phyloP scores from a whole-genome alignment of 2,113 vertebrate genomes.

The Elaphurus davidianus region DNA sequence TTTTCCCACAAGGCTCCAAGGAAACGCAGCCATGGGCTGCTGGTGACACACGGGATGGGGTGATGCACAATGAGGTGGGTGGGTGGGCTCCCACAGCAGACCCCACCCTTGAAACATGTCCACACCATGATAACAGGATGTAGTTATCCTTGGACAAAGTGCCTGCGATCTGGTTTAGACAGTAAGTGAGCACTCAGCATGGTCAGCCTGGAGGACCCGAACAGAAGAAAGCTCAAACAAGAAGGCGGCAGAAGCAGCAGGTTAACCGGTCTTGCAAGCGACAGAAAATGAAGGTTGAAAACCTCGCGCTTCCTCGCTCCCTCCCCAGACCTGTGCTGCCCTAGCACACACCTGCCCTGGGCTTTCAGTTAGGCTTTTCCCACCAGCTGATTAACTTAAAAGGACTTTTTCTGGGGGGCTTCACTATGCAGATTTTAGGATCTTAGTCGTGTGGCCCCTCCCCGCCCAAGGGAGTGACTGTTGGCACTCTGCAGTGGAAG shows the following conservation, averaged over 20 bases:
- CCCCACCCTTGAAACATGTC: background rate
- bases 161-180: background rate
- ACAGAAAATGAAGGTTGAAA: background rate
- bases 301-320: rapidly evolving
- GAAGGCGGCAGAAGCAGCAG: background rate
- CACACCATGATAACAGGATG: background rate
- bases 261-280: background rate
- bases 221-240: background rate
- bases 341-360: background rate
- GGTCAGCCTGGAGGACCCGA: background rate
- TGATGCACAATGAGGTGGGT: background rate
- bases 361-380: background rate
- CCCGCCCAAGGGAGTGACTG: background rate
- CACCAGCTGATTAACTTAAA: background rate
- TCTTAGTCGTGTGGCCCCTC: background rate
- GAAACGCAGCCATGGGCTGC: background rate
- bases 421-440: background rate
- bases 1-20: background rate
- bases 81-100: background rate
- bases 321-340: background rate
- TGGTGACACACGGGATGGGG: rapidly evolving
- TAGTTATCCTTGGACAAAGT: background rate
- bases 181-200: background rate
- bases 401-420: background rate
- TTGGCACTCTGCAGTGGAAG: background rate